phyloP scores from a whole-genome alignment of 2,797 vertebrate species.

The Avahi laniger region DNA sequence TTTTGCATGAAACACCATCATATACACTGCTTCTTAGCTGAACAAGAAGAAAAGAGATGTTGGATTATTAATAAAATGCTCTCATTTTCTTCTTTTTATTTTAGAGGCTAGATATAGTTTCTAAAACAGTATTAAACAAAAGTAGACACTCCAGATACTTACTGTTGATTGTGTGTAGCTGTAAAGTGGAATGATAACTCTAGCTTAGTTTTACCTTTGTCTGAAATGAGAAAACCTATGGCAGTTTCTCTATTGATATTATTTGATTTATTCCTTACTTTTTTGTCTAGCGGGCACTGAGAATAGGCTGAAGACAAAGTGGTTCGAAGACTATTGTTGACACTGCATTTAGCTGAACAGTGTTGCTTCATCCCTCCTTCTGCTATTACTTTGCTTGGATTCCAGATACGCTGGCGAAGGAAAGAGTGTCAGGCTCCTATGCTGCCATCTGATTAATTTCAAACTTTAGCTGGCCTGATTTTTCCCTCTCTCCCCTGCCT shows the following conservation, averaged over 20 bases:
- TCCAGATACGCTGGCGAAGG: neutral
- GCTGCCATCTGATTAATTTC: neutral
- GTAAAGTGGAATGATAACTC: neutral
- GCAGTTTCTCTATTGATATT: neutral
- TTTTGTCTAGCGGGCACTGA: neutral
- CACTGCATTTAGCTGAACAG: neutral
- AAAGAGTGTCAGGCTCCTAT: neutral
- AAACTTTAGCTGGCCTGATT: neutral
- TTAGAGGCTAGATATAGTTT: neutral
- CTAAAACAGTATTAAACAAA: neutral
- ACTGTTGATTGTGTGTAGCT: neutral
- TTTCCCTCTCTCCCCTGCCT: neutral
- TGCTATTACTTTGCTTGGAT: neutral
- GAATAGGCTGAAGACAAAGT: slow-evolving; percentile 21
- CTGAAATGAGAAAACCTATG: slow-evolving; percentile 15
- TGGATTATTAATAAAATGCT: neutral
- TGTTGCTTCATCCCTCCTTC: neutral
- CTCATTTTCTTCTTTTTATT: neutral
- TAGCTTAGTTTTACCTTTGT: neutral
- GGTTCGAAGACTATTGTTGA: neutral
- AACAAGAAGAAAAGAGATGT: neutral
- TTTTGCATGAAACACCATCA: neutral
- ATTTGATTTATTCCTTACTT: slow-evolving; percentile 48
- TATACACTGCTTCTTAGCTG: neutral
- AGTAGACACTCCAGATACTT: neutral